These are phyloP conservation scores for Lordiphosa mommai DNA, from an alignment of 1,140 invertebrate species.

Conservation along the genomic window DNA sequence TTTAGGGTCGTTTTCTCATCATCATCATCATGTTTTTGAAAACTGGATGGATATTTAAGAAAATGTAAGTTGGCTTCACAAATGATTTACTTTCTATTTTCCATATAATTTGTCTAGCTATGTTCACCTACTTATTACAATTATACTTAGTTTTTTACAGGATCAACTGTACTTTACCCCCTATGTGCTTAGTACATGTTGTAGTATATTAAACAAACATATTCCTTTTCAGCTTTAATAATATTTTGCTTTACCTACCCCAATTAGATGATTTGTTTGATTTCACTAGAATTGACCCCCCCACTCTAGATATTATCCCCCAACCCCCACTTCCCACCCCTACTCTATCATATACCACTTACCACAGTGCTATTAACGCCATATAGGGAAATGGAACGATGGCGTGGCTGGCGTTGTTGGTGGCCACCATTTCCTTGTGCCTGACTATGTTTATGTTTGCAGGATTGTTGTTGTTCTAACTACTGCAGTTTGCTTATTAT, in stretches of 20 bases:
- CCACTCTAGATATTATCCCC: not conserved
- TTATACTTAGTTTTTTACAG: too few species aligned
- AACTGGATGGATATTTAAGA: too few species aligned
- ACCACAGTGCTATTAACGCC: constrained; percentile 74
- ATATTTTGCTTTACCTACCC: constrained; percentile 29
- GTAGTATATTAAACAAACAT: too few species aligned
- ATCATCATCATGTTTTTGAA: too few species aligned
- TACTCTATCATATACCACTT: constrained; percentile 30
- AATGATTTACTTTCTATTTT: too few species aligned
- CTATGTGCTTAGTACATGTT: too few species aligned
- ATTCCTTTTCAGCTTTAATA: not conserved
- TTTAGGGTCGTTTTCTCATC: too few species aligned
- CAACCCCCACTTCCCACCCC: not conserved
- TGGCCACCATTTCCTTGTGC: constrained; percentile 52
- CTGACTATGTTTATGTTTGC: constrained; percentile 53
- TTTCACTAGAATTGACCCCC: constrained; percentile 47
- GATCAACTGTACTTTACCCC: too few species aligned
- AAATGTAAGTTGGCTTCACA: too few species aligned
- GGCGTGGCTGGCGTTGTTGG: constrained; percentile 41
- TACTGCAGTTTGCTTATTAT: constrained; percentile 39
- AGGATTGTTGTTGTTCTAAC: constrained; percentile 14
- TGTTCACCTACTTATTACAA: too few species aligned
- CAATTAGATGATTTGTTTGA: constrained; percentile 71
- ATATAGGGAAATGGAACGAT: constrained; percentile 69
- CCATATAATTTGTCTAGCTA: too few species aligned